phyloP scores from a whole-genome alignment of 2,113 vertebrate species.

The Ginglymostoma cirratum region DNA sequence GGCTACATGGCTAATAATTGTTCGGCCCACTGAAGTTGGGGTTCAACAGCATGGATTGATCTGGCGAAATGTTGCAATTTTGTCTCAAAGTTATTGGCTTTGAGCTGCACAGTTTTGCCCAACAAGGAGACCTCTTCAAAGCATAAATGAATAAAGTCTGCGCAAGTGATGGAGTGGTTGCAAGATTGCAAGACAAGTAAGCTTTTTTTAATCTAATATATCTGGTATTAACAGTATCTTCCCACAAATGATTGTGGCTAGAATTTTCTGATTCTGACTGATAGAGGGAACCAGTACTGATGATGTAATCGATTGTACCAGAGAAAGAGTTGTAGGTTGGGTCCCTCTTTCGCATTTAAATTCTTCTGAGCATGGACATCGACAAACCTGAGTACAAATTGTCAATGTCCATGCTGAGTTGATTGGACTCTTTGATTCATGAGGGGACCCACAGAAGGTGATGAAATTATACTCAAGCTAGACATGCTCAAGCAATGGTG shows the following conservation, averaged over 20 bases:
- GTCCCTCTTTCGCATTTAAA: neutral
- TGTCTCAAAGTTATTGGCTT: neutral
- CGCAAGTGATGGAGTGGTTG: neutral
- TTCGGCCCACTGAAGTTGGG: neutral
- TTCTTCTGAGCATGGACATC: neutral
- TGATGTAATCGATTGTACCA: too few relatives aligned
- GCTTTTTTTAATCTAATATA: too few relatives aligned
- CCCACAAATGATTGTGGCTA: too few relatives aligned
- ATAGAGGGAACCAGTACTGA: too few relatives aligned
- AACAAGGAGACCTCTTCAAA: neutral
- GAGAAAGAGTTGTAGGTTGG: too few relatives aligned
- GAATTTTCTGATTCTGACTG: too few relatives aligned
- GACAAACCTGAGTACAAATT: too few relatives aligned
- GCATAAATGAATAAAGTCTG: neutral
- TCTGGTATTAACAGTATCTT: too few relatives aligned
- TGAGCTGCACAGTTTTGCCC: neutral
- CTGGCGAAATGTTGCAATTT: neutral
- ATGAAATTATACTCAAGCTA: neutral
- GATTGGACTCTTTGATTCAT: neutral
- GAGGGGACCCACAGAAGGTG: neutral
- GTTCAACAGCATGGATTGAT: neutral
- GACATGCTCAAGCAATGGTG: neutral
- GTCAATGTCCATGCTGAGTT: neutral
- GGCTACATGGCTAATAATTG: neutral
- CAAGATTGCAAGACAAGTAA: neutral